Conservation (phyloP, 2,113 vertebrate species). For the Heloderma charlesbogerti region DNA sequence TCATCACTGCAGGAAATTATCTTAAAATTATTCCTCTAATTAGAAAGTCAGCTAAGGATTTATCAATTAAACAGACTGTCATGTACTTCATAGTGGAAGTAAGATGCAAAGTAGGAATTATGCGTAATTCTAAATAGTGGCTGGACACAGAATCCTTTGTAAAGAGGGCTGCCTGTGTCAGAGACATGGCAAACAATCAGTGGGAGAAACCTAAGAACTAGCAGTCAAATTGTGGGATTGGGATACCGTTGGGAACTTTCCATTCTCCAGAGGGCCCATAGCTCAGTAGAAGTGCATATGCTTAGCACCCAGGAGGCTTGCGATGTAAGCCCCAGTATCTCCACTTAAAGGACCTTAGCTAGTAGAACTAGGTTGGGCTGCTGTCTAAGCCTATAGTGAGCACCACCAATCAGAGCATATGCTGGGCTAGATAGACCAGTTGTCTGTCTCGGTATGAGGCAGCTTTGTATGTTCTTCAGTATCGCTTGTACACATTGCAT, state of each 20-base stretch:
- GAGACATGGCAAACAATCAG: fast-evolving
- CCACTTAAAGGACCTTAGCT: not conserved
- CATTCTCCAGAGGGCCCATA: not conserved
- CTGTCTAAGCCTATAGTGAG: not conserved
- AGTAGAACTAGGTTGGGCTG: not conserved
- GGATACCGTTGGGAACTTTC: fast-evolving
- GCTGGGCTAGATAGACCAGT: not conserved
- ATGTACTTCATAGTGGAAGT: constrained; percentile 39
- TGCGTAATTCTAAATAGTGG: constrained; percentile 26
- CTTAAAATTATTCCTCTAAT: constrained; percentile 56
- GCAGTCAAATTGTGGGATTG: not conserved
- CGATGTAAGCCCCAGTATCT: not conserved
- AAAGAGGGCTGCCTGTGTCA: not conserved
- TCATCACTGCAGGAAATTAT: constrained; percentile 51
- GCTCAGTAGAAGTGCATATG: not conserved
- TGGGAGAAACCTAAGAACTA: fast-evolving
- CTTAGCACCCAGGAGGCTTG: not conserved
- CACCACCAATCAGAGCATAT: not conserved
- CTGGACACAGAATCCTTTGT: not conserved
- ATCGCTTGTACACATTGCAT: not conserved
- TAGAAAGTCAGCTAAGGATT: constrained; percentile 60
- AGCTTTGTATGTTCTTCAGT: not conserved
- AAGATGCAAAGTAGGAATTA: constrained; percentile 53
- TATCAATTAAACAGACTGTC: constrained; percentile 54
- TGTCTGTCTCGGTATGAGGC: not conserved